Evolutionary conservation across 1,140 invertebrate genomes (phyloP).

Genomic region (Lamellibrachia luymesi): DNA sequence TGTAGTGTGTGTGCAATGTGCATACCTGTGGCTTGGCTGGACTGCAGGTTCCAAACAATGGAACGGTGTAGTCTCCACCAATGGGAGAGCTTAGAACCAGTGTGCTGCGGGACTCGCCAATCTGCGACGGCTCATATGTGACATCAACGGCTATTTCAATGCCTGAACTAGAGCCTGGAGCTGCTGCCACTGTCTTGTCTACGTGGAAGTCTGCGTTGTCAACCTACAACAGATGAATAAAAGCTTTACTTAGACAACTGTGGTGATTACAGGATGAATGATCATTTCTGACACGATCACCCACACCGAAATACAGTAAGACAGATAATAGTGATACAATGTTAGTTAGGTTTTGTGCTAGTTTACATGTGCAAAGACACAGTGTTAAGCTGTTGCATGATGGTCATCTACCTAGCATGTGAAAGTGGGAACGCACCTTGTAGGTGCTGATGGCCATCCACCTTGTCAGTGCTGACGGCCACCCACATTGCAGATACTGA

Average conservation of each 20-base stretch:
- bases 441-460: background rate
- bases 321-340: no score
- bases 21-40: conserved; percentile 53
- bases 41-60: conserved; percentile 52
- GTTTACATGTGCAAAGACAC: no score
- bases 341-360: no score
- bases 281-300: background rate
- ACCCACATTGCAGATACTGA: background rate
- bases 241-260: background rate
- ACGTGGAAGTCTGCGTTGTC: conserved; percentile 55
- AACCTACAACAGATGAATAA: conserved; percentile 40
- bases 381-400: background rate
- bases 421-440: background rate
- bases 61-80: conserved; percentile 56
- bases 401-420: background rate
- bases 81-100: conserved; percentile 47
- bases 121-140: conserved; percentile 54
- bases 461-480: background rate
- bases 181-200: conserved; percentile 50
- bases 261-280: background rate
- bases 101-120: conserved; percentile 49
- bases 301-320: no score
- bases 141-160: conserved; percentile 55
- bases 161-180: conserved; percentile 46
- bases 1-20: background rate